Conservation (phyloP, 2,888 invertebrate genomes). For the Apamea crenata region DNA sequence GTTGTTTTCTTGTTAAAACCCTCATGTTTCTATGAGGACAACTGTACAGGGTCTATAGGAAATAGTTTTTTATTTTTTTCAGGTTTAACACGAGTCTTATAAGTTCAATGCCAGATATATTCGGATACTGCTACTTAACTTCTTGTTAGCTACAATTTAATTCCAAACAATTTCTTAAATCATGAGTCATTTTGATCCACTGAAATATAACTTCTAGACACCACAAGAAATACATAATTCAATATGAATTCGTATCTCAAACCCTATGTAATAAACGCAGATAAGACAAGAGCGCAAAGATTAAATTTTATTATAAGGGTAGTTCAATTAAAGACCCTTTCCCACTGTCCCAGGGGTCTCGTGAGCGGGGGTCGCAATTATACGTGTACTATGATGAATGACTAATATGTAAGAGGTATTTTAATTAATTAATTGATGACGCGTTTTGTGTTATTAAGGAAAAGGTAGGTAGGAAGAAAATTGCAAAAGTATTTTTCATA, state of each 20-base stretch:
- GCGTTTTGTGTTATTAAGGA: conserved; percentile 41
- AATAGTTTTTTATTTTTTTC: not conserved
- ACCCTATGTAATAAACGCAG: conserved; percentile 68
- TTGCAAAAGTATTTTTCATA: not conserved
- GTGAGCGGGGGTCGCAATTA: conserved; percentile 64
- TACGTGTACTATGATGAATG: conserved; percentile 63
- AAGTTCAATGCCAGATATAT: not conserved
- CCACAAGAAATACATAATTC: conserved; percentile 35
- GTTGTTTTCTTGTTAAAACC: not conserved
- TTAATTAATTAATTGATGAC: conserved; percentile 69
- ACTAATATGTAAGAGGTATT: conserved; percentile 55
- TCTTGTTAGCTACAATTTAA: not conserved
- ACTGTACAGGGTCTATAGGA: not conserved
- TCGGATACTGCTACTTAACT: not conserved
- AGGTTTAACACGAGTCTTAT: not conserved
- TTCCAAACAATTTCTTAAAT: not conserved
- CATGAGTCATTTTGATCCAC: not conserved
- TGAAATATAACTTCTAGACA: not conserved
- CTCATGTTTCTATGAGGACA: not conserved
- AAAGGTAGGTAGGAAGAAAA: not conserved
- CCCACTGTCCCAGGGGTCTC: conserved; percentile 60
- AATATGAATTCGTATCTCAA: conserved; percentile 53
- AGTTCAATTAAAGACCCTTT: conserved; percentile 64
- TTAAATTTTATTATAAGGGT: conserved; percentile 72
- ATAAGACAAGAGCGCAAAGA: conserved; percentile 64